Percentiles rank a stretch among this genome's conserved stretches.
phyloP scores from a whole-genome alignment of 1,140 invertebrate species.

The Hyphantria cunea region DNA sequence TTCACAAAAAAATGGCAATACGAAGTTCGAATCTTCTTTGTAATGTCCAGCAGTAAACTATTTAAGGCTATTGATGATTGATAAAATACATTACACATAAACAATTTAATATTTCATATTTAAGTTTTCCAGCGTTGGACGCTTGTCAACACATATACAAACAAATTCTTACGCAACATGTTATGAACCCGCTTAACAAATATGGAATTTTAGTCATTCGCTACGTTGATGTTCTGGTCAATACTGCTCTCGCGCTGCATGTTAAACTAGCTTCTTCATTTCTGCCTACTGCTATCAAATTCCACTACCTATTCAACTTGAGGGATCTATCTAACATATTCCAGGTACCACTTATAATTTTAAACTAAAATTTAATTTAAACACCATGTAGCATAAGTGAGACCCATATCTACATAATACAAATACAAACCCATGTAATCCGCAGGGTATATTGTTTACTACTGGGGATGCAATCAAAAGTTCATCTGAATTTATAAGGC shows the following conservation, averaged over 20 bases:
- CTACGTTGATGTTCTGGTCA: conserved; percentile 84
- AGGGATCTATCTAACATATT: conserved; percentile 96
- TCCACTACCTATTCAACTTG: conserved; percentile 97
- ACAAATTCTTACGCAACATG: conserved; percentile 90
- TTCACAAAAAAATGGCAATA: too few relatives aligned
- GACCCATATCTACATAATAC: too few relatives aligned
- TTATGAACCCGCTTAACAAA: conserved; percentile 85
- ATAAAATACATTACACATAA: too few relatives aligned
- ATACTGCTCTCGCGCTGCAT: conserved; percentile 89
- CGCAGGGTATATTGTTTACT: conserved; percentile 94
- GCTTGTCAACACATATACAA: conserved; percentile 92
- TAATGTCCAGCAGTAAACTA: too few relatives aligned
- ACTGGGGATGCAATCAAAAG: conserved; percentile 88
- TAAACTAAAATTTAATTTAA: not conserved
- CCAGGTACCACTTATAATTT: conserved; percentile 82
- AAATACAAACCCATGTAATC: conserved; percentile 6
- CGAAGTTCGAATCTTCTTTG: too few relatives aligned
- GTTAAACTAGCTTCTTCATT: conserved; percentile 89
- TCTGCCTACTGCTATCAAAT: conserved; percentile 95
- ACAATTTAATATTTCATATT: not conserved
- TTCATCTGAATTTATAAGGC: conserved; percentile 86
- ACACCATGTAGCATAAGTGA: too few relatives aligned
- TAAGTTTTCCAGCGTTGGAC: conserved; percentile 92
- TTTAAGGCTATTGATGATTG: too few relatives aligned
- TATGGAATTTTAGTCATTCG: conserved; percentile 84